Evolutionary conservation across 23 tunicate genomes (phyloP), one percentile per base, ranked within the genome.

Genomic region (Halocynthia aurantium): DNA sequence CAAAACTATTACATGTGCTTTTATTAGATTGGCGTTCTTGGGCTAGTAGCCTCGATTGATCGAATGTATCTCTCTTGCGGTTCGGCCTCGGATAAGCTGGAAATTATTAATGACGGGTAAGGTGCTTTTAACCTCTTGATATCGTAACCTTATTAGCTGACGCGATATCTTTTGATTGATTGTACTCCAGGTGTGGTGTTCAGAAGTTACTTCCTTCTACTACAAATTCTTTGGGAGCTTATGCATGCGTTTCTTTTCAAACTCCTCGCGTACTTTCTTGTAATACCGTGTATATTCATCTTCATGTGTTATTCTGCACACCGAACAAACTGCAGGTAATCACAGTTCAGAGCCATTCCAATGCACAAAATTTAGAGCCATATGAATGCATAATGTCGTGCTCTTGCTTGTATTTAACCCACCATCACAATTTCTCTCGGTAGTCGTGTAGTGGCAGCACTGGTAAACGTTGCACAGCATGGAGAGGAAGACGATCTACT

Each of bases 181-280:
- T 58, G 17, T 58, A 58, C 17, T 13, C 63, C 70, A 65, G 70
- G 19, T 65, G 70, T 67, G 67, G 10, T 17, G 50, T n/a, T 73
- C 61, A 10, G 55, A 51, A 50, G 17, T 77, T 44, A 6, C 51
- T 50, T 10, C 62, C 65, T 49, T 13, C 57, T 40, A 77, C 62
- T 50, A 50, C 72, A 22, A 51, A 40, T 7, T 56, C 57, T 5
- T 50, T 53, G 8, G 57, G 57, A 50, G 19, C 50, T 7, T 51
- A 50, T 6, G 81, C 67, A 10, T 77, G 81, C 50, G 72, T 44
- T 44, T 77, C 81, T 8, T 57, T 77, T 31, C 81, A 77, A 40
- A 52, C 62, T 50, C 81, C 81, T 7, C 57, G 81, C 21, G 70
- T 31, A 49, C 53, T 63, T 1, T 57, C 55, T 5, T 77, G 81